Conservation (phyloP, 2,113 vertebrate species). For the Arizona elegans region DNA sequence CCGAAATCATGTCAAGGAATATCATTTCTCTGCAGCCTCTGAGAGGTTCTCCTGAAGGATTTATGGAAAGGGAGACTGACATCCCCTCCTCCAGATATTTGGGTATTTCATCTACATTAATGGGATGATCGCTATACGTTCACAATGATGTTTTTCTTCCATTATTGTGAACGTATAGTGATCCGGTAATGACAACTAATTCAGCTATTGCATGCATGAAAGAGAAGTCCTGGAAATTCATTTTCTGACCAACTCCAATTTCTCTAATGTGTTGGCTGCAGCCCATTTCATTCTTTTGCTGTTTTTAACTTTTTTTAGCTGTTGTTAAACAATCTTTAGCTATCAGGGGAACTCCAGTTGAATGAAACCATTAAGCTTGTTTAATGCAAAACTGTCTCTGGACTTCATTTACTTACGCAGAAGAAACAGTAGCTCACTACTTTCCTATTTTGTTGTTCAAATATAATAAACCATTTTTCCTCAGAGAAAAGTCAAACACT, state of each 20-base stretch:
- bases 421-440: slow-evolving; percentile 14
- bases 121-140: neutral
- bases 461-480: slow-evolving; percentile 38
- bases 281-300: neutral
- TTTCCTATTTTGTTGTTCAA: slow-evolving; percentile 29
- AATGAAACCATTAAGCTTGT: neutral
- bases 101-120: neutral
- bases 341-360: neutral
- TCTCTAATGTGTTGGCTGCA: neutral
- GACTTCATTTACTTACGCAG: neutral
- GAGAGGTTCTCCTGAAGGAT: neutral
- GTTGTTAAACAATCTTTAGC: neutral
- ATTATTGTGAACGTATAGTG: neutral
- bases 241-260: neutral
- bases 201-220: neutral
- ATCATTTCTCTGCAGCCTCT: neutral
- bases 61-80: neutral
- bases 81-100: neutral
- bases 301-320: neutral
- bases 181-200: neutral
- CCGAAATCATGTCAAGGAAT: neutral
- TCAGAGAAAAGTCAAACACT: slow-evolving; percentile 43
- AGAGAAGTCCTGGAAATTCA: neutral
- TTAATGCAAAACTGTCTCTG: neutral
- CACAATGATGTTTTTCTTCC: neutral